A percentile compares a stretch with the other conserved stretches of the same genome.
Evolutionary conservation across 2,113 vertebrate genomes (phyloP).

Genomic region (Calyptomena viridis): DNA sequence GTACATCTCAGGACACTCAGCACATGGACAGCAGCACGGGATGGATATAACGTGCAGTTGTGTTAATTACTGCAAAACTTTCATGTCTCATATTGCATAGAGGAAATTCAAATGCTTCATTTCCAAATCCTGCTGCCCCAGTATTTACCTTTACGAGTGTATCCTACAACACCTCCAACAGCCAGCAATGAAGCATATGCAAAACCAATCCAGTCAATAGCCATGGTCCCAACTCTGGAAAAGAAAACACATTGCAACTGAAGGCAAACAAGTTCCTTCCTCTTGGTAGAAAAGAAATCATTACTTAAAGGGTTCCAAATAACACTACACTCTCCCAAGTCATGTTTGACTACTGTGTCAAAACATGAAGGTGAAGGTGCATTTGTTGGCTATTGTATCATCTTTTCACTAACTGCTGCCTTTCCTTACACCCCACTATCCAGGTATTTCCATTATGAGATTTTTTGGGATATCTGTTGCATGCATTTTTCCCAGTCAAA

Average conservation of each 20-base stretch:
- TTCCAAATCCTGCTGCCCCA: background rate
- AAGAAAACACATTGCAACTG: background rate
- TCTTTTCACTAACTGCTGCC: background rate
- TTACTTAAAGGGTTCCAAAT: background rate
- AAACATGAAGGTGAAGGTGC: background rate
- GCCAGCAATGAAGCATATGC: slow-evolving; percentile 83
- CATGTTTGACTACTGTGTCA: rapidly evolving
- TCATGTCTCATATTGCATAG: background rate
- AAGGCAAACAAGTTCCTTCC: background rate
- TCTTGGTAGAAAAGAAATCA: background rate
- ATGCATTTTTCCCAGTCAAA: background rate
- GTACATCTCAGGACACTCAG: background rate
- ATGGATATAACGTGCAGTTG: background rate
- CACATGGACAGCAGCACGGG: background rate
- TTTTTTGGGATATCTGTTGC: background rate
- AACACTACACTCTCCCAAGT: background rate
- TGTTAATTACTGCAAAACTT: background rate
- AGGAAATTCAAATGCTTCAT: background rate
- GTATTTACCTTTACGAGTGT: slow-evolving; percentile 85
- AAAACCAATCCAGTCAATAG: slow-evolving; percentile 90
- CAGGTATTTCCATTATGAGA: background rate
- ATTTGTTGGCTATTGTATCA: background rate
- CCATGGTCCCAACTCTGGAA: slow-evolving; percentile 62
- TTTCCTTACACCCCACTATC: background rate
- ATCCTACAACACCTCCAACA: slow-evolving; percentile 86